Base-by-base conservation (phyloP, 2,113 vertebrate genomes). In the Nettapus auritus region DNA sequence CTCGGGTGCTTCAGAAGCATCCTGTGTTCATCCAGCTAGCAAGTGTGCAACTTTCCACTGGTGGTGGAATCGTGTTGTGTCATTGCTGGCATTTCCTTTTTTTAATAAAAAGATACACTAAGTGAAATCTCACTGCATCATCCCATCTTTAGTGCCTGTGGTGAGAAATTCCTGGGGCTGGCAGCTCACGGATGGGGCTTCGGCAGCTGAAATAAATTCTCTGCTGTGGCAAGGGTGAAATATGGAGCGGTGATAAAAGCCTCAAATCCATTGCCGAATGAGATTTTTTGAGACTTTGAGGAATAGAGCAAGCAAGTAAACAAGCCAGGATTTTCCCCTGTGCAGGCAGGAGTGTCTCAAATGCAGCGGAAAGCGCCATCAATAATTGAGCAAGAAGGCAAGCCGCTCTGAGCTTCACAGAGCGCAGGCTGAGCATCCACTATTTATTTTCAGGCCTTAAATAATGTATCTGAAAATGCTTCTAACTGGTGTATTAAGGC, bases 381-480 rank as follows among this genome's bases (percentile, higher is more conserved):
- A 91, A 90, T 96, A 82, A 89, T 95, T 97, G 85, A 94, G 86
- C 8, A 69, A 88, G 88, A 88, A 86, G 56, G 44, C 50, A 68
- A 74, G 23, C 8, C 0, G 15, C 86, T 89, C 52, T 19, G 48
- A 83, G 86, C 84, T 81, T 75, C 84, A 94, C 71, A 75, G 46
- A 75, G 55, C 46, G 10, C 62, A 84, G 91, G 50, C n/a, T 31
- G 31, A 66, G 79, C 81, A 86, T 91, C 55, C 76, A 92, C 73
- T 81, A 95, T 93, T 97, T 97, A 94, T 97, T 92, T 94, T 85
- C 77, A 73, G 34, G 59, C 71, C 60, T 56, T 94, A 60, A 95
- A 71, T 90, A 95, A 94, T 94, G 52, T 52, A 94, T 93, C 36
- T 70, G 59, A 73, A 93, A 62, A 89, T 36, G 80, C 71, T 84